Evolutionary conservation across 2,113 vertebrate genomes (phyloP), one percentile per base, ranked within the genome.

Genomic region (Atlantisia rogersi): DNA sequence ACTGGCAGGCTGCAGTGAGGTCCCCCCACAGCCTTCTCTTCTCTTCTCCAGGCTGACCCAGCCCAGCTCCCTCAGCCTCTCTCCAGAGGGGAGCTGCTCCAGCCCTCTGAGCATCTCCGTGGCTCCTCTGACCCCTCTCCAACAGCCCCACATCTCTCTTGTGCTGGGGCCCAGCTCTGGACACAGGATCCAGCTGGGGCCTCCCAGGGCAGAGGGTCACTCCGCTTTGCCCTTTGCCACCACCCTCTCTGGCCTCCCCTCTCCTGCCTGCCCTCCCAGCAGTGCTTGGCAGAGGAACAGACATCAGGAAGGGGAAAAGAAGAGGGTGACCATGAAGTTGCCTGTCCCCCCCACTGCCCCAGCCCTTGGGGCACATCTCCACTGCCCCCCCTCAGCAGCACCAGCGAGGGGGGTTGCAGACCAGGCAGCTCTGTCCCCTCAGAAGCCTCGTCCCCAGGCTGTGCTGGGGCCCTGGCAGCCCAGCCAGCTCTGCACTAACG

Each of bases 361-460:
- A 42, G 16, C 19, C 12, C 84, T 53, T n/a, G 29, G 39, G 40
- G 32, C 15, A 69, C 4, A 1, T 26, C 26, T 4, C 14, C 3
- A 11, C 16, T 16, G 25, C 59, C 12, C 4, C 6, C 14, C 22
- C 17, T 9, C 1, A 0, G 26, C 67, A 71, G 62, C 5, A 31
- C n/a, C 64, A 71, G 29, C 44, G 28, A 1, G 35, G 15, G 0
- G 0, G 32, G 12, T 24, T 5, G 64, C 11, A 0, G 0, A 21
- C 25, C 13, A 11, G 44, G 65, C 6, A 4, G 13, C 31, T 82
- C 40, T 5, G 1, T 63, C 63, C 88, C 35, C 9, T 6, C 8
- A 2, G 0, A 1, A 93, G 53, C 79, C 58, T 22, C 0, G 0
- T 82, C 60, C 65, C 82, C 1, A 0, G 0, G 8, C 11, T 37